A percentile compares a stretch with the other conserved stretches of the same genome.
These are phyloP conservation scores for Eulacestoma nigropectus DNA, from an alignment of 2,113 vertebrate species.

Conservation along the genomic window DNA sequence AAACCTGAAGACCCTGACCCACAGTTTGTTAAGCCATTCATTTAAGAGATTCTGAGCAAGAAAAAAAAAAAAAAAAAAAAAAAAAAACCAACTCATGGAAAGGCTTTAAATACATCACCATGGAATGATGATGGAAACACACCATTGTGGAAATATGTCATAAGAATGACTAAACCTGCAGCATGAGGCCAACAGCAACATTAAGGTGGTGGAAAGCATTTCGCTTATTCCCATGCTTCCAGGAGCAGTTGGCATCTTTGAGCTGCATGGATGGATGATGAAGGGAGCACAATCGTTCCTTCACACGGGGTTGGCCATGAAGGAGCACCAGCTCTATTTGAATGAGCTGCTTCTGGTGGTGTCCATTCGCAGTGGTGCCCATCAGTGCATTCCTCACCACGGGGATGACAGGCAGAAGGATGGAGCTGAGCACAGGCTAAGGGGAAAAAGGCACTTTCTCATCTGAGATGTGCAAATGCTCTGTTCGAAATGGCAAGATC, in stretches of 20 bases:
- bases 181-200: conserved; percentile 46
- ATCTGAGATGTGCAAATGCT: neutral
- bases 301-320: neutral
- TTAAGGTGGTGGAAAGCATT: conserved; percentile 50
- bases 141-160: conserved; percentile 51
- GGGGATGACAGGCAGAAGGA: neutral
- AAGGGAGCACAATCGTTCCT: neutral
- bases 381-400: neutral
- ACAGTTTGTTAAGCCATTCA: neutral
- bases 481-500: neutral
- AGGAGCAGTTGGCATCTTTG: conserved; percentile 27
- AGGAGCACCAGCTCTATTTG: neutral
- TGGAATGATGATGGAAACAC: conserved; percentile 41
- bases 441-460: neutral
- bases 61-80: too few species aligned
- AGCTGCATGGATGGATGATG: neutral
- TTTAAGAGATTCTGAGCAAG: neutral
- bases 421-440: neutral
- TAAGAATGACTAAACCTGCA: conserved; percentile 55
- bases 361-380: neutral
- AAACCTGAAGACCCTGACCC: neutral
- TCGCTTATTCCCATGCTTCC: conserved; percentile 33
- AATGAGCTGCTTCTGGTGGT: neutral
- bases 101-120: conserved; percentile 24
- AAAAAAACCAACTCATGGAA: neutral